These are phyloP conservation scores for Cecidostiba fungosa DNA, from an alignment of 2,888 invertebrate genomes.

Conservation along the genomic window DNA sequence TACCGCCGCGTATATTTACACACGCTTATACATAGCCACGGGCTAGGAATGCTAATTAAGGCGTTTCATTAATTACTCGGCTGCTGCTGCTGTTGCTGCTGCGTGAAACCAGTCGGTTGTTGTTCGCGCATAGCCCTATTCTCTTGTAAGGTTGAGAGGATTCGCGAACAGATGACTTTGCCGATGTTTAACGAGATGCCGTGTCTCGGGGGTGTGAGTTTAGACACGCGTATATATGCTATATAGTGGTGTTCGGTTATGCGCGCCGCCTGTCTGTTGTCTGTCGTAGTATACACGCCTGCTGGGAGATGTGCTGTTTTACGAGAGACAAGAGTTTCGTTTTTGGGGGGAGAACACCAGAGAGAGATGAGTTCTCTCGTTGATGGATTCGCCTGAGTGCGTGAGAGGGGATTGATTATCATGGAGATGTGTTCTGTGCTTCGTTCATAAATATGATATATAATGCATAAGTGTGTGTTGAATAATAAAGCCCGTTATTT, in stretches of 20 bases:
- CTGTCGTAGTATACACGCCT: not conserved
- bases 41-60: slow-evolving; percentile 72
- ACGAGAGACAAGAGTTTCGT: not conserved
- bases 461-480: too few species aligned
- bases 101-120: not conserved
- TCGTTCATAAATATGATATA: too few species aligned
- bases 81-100: not conserved
- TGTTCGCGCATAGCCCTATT: slow-evolving; percentile 12
- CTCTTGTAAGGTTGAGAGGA: slow-evolving; percentile 1
- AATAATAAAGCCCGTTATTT: too few species aligned
- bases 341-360: not conserved
- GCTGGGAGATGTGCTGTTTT: not conserved
- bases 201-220: not conserved
- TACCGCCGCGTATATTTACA: slow-evolving; percentile 71
- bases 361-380: too few species aligned
- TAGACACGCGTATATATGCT: not conserved
- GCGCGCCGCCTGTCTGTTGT: not conserved
- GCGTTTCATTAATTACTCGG: slow-evolving; percentile 69
- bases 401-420: too few species aligned
- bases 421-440: too few species aligned
- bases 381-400: too few species aligned
- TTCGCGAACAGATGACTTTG: slow-evolving; percentile 24
- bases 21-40: slow-evolving; percentile 67
- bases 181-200: slow-evolving; percentile 21
- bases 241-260: not conserved